Percentiles rank a stretch among this genome's conserved stretches.
phyloP scores from a whole-genome alignment of 2,888 invertebrate species.

The Parascotia fuliginaria region DNA sequence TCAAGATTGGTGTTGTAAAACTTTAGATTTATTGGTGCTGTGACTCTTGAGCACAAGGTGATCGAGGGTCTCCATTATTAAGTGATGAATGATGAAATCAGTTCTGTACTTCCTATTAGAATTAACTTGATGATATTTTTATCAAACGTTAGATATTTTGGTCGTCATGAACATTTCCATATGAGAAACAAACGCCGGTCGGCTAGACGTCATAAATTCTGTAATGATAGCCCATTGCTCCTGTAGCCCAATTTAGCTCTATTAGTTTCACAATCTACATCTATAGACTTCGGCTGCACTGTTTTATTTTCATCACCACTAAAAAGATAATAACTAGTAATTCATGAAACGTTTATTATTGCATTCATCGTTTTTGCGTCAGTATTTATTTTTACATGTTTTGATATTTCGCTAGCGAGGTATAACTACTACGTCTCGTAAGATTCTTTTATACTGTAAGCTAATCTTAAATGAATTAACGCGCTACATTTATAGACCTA shows the following conservation, averaged over 20 bases:
- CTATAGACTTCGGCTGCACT: conserved; percentile 1
- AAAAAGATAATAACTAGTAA: conserved; percentile 4
- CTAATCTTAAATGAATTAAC: conserved; percentile 13
- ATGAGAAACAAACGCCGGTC: conserved; percentile 5
- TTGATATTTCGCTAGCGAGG: neutral
- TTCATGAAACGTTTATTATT: neutral
- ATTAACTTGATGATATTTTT: neutral
- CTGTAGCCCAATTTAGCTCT: conserved; percentile 29
- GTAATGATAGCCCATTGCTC: conserved; percentile 29
- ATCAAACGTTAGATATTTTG: neutral
- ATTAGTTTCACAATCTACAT: conserved; percentile 19
- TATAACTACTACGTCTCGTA: neutral
- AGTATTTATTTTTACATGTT: neutral
- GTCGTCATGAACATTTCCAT: conserved; percentile 6
- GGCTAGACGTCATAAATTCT: conserved; percentile 53
- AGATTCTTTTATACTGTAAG: neutral
- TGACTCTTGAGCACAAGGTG: too few relatives aligned
- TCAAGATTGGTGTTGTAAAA: too few relatives aligned
- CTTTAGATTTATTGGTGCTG: neutral
- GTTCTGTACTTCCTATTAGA: too few relatives aligned
- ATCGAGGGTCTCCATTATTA: too few relatives aligned
- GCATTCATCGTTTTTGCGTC: neutral
- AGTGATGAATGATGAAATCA: too few relatives aligned
- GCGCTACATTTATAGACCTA: conserved; percentile 50
- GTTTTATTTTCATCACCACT: conserved; percentile 14